Conservation (phyloP, 2,113 vertebrate species). For the Bostrychus sinensis region DNA sequence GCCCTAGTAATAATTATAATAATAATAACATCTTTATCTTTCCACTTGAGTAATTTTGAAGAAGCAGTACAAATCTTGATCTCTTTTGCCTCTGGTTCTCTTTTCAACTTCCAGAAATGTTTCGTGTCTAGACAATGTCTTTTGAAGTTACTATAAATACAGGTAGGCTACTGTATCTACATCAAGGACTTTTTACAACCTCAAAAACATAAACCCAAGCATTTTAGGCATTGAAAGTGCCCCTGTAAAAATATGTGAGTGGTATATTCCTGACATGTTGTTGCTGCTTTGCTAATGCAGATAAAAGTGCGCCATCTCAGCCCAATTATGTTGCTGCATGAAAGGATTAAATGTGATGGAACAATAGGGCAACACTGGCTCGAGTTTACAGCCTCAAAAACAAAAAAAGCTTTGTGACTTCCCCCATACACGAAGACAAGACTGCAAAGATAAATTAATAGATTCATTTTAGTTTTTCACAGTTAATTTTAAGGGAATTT, state of each 20-base stretch:
- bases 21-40: too few species aligned
- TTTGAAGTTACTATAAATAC: too few species aligned
- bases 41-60: too few species aligned
- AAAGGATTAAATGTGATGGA: slow-evolving; percentile 40
- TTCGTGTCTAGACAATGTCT: too few species aligned
- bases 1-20: too few species aligned
- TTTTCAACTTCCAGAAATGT: too few species aligned
- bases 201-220: too few species aligned
- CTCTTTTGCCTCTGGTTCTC: too few species aligned
- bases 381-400: slow-evolving; percentile 15
- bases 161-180: too few species aligned
- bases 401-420: slow-evolving; percentile 12
- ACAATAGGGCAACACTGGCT: slow-evolving; percentile 20
- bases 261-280: background rate
- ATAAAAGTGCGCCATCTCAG: background rate
- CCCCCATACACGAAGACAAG: slow-evolving; percentile 8
- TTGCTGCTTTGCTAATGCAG: slow-evolving; percentile 11
- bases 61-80: too few species aligned
- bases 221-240: background rate
- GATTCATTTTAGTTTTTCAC: slow-evolving; percentile 20
- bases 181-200: too few species aligned
- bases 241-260: background rate
- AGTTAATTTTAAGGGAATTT: background rate
- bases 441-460: slow-evolving; percentile 19
- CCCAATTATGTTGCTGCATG: slow-evolving; percentile 14